Evolutionary conservation across 2,888 invertebrate species (phyloP), one percentile per base, ranked within the genome.

Genomic region (Pseudococcus longispinus): DNA sequence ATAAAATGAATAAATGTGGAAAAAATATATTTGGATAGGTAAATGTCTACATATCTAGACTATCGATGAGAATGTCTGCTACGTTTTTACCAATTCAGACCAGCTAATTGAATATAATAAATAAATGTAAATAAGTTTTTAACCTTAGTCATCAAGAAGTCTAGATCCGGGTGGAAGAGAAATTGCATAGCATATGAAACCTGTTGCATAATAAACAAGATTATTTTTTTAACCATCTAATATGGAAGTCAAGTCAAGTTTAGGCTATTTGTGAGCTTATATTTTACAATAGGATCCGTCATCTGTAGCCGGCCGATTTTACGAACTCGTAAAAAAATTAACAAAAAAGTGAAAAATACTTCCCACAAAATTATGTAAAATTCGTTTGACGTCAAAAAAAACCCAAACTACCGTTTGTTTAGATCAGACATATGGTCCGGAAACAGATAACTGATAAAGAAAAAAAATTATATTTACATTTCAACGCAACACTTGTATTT

Each of bases 121-220:
- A 23, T 18, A 29, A 70, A 29, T 70, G 70, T 29, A 29, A 70
- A 70, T 70, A 29, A 29, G 70, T 15, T 26, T 29, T 70, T 23
- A 5, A 26, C 26, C 29, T 70, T 70, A 70, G 70, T 70, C 70
- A 70, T 70, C 70, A 29, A 29, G 60, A 60, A 23, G 29, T 18
- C 18, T 29, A 70, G 29, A 70, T 70, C 70, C 70, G 70, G 70
- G 70, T 70, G 11, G 29, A 70, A 29, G 70, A 70, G 70, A 70
- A 70, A 70, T 29, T 70, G 70, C 26, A 70, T 29, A 13, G 70
- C 29, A 70, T 29, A 70, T 29, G 29, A 70, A 70, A 70, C 70
- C 70, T 29, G 29, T 70, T 70, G 70, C 70, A 70, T 70, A 70
- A 70, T 29, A 70, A 70, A 70, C 29, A 18, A 70, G 15, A 70